Evolutionary conservation across 2,797 vertebrate genomes (phyloP).

Genomic region (Sitta carolinensis): DNA sequence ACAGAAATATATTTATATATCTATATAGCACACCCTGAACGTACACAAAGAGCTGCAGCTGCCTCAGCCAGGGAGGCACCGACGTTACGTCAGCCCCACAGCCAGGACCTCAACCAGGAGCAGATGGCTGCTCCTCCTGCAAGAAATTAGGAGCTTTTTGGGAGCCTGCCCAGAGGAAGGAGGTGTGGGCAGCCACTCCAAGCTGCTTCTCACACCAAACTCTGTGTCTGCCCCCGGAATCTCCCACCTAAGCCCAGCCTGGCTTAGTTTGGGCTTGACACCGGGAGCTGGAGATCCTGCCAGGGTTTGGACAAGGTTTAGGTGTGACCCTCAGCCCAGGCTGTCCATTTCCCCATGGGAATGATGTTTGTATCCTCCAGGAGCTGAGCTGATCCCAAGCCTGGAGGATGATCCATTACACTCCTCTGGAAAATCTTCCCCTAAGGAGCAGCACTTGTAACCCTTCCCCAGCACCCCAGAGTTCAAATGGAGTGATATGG

Average conservation of each 20-base stretch:
- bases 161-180: not conserved
- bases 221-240: rapidly evolving
- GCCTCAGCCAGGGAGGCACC: not conserved
- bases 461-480: not conserved
- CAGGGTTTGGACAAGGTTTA: not conserved
- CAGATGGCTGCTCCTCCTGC: not conserved
- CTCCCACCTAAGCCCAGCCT: not conserved
- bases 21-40: not conserved
- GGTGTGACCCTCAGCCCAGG: not conserved
- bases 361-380: not conserved
- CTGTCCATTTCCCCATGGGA: not conserved
- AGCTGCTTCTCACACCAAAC: not conserved
- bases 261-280: not conserved
- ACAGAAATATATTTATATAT: too few relatives aligned
- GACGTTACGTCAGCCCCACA: not conserved
- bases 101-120: not conserved
- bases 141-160: not conserved
- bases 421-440: not conserved
- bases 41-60: not conserved
- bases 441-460: not conserved
- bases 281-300: not conserved
- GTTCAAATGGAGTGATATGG: not conserved
- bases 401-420: not conserved
- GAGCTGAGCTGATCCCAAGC: not conserved
- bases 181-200: not conserved